phyloP scores from a whole-genome alignment of 2,888 invertebrate species.

The Himalopsyche japonica region DNA sequence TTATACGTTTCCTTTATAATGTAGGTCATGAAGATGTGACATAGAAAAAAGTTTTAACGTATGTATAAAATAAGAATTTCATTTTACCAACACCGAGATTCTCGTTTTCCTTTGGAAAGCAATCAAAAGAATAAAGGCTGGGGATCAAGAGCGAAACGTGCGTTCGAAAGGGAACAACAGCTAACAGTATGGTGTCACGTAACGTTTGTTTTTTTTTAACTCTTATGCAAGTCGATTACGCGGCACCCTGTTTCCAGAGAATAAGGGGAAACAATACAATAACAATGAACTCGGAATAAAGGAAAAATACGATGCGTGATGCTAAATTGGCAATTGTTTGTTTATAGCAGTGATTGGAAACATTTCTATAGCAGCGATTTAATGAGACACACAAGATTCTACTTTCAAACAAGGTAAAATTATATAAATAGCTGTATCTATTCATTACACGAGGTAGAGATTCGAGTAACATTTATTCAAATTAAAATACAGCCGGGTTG shows the following conservation, averaged over 20 bases:
- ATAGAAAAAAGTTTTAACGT: background rate
- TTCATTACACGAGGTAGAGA: too few species aligned
- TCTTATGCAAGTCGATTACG: background rate
- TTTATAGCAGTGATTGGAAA: background rate
- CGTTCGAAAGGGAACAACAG: background rate
- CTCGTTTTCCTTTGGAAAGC: background rate
- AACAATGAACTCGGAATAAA: background rate
- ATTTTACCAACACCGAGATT: background rate
- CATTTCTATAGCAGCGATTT: too few species aligned
- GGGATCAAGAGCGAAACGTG: background rate
- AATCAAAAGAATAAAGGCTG: background rate
- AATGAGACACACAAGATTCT: too few species aligned
- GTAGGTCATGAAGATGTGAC: too few species aligned
- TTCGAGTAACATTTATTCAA: too few species aligned
- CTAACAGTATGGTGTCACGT: background rate
- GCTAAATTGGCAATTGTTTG: background rate
- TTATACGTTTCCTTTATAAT: too few species aligned
- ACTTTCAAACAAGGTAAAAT: too few species aligned
- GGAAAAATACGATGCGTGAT: background rate
- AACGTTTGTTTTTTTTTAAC: background rate
- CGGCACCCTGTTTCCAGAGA: background rate
- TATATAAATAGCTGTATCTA: too few species aligned
- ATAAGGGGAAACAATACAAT: background rate
- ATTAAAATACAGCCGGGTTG: too few species aligned
- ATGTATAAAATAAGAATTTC: background rate